Evolutionary conservation across 2,888 invertebrate species (phyloP).

Genomic region (Psylliodes chrysocephalus): DNA sequence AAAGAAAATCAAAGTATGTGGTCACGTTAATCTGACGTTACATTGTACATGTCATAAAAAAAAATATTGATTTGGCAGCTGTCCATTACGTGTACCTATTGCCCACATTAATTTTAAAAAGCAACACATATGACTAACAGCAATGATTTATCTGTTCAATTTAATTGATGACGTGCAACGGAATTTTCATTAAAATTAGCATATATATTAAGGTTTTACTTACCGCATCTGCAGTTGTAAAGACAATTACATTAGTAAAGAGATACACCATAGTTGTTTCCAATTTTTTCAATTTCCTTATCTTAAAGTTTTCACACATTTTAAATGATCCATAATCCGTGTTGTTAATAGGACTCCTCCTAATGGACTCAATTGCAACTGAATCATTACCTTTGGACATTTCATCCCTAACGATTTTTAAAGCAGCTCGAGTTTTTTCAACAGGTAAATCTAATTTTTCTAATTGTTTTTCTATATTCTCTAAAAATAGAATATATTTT

Average conservation of each 20-base stretch:
- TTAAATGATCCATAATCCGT: slow-evolving; percentile 56
- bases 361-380: slow-evolving; percentile 59
- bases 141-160: too few relatives aligned
- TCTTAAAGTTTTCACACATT: slow-evolving; percentile 55
- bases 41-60: too few relatives aligned
- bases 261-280: slow-evolving; percentile 58
- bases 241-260: slow-evolving; percentile 57
- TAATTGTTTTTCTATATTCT: slow-evolving; percentile 56
- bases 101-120: too few relatives aligned
- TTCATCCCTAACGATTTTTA: slow-evolving; percentile 54
- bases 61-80: too few relatives aligned
- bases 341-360: slow-evolving; percentile 60
- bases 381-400: slow-evolving; percentile 60
- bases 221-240: slow-evolving; percentile 52
- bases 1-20: too few relatives aligned
- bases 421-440: slow-evolving; percentile 47
- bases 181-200: too few relatives aligned
- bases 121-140: too few relatives aligned
- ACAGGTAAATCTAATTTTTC: slow-evolving; percentile 59
- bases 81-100: too few relatives aligned
- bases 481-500: slow-evolving; percentile 58
- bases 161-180: too few relatives aligned
- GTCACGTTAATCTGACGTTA: too few relatives aligned
- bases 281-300: slow-evolving; percentile 53
- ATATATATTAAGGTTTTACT: too few relatives aligned